Conservation (phyloP, 2,113 vertebrate species). For the Apeltes quadracus region DNA sequence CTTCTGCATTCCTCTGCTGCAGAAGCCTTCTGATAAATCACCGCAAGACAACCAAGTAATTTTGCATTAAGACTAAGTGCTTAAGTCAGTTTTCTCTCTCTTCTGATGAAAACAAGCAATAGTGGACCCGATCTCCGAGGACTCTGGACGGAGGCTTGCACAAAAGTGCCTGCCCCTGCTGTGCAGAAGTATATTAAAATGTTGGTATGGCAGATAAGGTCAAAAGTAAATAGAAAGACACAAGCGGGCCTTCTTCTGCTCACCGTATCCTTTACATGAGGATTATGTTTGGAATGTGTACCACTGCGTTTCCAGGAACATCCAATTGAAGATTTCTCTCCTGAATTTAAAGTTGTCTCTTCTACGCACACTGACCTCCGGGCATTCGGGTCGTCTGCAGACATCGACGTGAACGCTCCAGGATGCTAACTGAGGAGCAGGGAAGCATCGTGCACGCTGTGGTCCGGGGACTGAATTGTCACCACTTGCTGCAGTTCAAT, state of each 20-base stretch:
- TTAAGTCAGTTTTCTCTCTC: conserved; percentile 35
- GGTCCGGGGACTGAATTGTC: background rate
- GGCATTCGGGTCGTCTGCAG: conserved; percentile 58
- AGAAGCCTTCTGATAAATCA: conserved; percentile 25
- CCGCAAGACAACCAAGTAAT: conserved; percentile 55
- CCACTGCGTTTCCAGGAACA: conserved; percentile 10
- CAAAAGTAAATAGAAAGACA: conserved; percentile 44
- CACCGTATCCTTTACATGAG: background rate
- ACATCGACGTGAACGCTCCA: too few relatives aligned
- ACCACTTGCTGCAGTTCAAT: background rate
- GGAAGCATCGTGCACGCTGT: too few relatives aligned
- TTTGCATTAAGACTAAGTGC: conserved; percentile 43
- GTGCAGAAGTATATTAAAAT: conserved; percentile 53
- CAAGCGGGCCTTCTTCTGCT: conserved; percentile 15
- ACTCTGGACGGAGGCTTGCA: conserved; percentile 14
- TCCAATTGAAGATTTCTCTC: conserved; percentile 3
- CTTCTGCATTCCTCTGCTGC: conserved; percentile 32
- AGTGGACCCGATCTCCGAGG: conserved; percentile 8
- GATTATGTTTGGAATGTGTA: conserved; percentile 8
- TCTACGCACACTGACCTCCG: conserved; percentile 1
- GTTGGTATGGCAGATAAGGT: conserved; percentile 48
- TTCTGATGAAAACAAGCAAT: conserved; percentile 33
- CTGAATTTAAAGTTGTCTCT: background rate
- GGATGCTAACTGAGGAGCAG: conserved; percentile 8
- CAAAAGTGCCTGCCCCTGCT: conserved; percentile 54